Base-by-base conservation (phyloP, 2,888 invertebrate genomes). In the Prostheceraeus crozeri region DNA sequence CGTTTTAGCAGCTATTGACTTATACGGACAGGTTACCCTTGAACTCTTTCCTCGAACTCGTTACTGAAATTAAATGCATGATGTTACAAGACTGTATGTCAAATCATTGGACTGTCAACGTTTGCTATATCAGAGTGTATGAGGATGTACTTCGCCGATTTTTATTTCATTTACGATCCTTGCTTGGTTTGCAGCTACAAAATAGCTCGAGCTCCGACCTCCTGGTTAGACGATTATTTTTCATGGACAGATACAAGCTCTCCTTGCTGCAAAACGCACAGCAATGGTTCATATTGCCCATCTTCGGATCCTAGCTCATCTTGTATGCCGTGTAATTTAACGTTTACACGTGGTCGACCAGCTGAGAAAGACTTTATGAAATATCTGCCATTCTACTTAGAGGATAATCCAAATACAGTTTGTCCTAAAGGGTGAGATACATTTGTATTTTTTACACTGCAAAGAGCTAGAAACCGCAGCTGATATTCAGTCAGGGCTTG, bases 161-260 rank as follows among this genome's bases (percentile, higher is more conserved):
- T n/a, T n/a, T n/a, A n/a, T n/a, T n/a, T n/a, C n/a, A n/a, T n/a
- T n/a, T n/a, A n/a, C n/a, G n/a, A n/a, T n/a, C n/a, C n/a, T n/a
- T n/a, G n/a, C n/a, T n/a, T n/a, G n/a, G 30, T 36, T 63, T 64
- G 16, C 67, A 76, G 84, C 62, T 84, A 89, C 0, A 87, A 84
- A 71, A 83, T 96, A 62, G 87, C 89, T 0, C 84, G 87, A 69
- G 85, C 89, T 10, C 84, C 89, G 1, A 84, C 85, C 52, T 89
- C 89, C 54, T 98, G 96, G 96, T 73, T 98, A 61, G 96, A 98
- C 74, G 94, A 94, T 76, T 96, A n/a, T n/a, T n/a, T n/a, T n/a
- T n/a, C n/a, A n/a, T 10, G 66, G 64, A 3, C 71, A 71, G 6
- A 61, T 60, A 8, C 62, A 4, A 16, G 6, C 14, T 66, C 70